phyloP scores from a whole-genome alignment of 1,140 invertebrate genomes.

The Philopotamus ludificatus region DNA sequence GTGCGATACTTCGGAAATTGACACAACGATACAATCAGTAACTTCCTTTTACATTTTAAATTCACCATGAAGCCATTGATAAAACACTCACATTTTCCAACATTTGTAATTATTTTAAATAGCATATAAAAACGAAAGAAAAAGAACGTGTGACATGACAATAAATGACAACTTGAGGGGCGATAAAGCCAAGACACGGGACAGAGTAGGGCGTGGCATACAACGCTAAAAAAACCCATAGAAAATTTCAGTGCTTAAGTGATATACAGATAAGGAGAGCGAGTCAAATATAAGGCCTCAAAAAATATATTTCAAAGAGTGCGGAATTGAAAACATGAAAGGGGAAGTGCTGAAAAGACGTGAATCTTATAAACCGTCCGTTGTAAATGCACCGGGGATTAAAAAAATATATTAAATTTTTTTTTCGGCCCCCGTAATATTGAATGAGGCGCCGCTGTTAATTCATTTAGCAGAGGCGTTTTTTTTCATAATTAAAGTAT shows the following conservation, averaged over 20 bases:
- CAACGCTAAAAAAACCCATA: background rate
- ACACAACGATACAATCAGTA: too few relatives aligned
- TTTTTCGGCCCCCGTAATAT: too few relatives aligned
- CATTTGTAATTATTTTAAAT: too few relatives aligned
- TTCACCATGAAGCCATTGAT: too few relatives aligned
- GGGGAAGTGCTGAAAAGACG: slow-evolving; percentile 2
- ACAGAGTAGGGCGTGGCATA: background rate
- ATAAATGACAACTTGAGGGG: background rate
- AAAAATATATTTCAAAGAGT: background rate
- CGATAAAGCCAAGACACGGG: background rate
- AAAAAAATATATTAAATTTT: too few relatives aligned
- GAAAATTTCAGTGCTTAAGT: background rate
- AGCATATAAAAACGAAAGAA: too few relatives aligned
- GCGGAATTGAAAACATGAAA: slow-evolving; percentile 1
- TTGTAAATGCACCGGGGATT: background rate
- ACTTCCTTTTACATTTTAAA: too few relatives aligned
- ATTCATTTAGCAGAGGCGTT: too few relatives aligned
- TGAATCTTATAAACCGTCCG: slow-evolving; percentile 3
- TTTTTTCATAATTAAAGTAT: too few relatives aligned
- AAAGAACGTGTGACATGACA: background rate
- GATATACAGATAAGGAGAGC: background rate
- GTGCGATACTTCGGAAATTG: too few relatives aligned
- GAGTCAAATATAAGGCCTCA: background rate
- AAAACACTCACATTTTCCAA: too few relatives aligned
- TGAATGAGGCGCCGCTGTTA: too few relatives aligned